A percentile compares a stretch with the other conserved stretches of the same genome.
Evolutionary conservation across 2,113 vertebrate genomes (phyloP).

Genomic region (Aspidoscelis tigris): DNA sequence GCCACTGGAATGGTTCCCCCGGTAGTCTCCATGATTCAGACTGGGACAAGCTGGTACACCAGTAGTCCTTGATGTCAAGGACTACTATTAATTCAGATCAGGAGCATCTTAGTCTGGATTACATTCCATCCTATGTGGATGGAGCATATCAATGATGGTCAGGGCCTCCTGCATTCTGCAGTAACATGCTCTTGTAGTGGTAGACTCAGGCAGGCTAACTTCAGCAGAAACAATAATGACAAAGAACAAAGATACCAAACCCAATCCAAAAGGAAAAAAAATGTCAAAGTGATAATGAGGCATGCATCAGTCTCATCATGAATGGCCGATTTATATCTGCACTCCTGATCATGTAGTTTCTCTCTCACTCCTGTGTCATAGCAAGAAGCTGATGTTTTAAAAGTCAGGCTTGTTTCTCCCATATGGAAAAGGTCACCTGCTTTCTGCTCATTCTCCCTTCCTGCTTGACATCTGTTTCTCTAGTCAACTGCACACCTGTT

Average conservation of each 20-base stretch:
- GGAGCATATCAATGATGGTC: too few species aligned
- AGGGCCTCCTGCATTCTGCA: too few species aligned
- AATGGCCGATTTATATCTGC: slow-evolving; percentile 27
- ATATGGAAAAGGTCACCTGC: slow-evolving; percentile 67
- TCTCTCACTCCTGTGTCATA: not conserved
- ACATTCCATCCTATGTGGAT: too few species aligned
- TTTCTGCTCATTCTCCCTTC: slow-evolving; percentile 44
- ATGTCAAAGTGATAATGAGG: slow-evolving; percentile 46
- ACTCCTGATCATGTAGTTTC: not conserved
- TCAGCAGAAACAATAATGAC: not conserved
- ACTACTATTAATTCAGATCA: too few species aligned
- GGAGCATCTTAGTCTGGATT: too few species aligned
- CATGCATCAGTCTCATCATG: slow-evolving; percentile 7
- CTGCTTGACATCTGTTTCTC: slow-evolving; percentile 67
- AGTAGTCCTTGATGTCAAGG: too few species aligned
- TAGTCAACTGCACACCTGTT: slow-evolving; percentile 67
- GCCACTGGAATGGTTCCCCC: too few species aligned
- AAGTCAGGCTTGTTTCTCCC: slow-evolving; percentile 46
- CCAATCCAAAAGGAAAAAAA: slow-evolving; percentile 47
- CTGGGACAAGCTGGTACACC: too few species aligned
- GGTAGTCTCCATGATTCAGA: too few species aligned
- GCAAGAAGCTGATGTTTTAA: slow-evolving; percentile 50
- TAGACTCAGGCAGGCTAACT: not conserved
- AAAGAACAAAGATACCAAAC: slow-evolving; percentile 47
- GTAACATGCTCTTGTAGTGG: too few species aligned